Percentiles rank a stretch among this genome's conserved stretches.
These are phyloP conservation scores for Pteruthius melanotis DNA, from an alignment of 2,113 vertebrate genomes.

Conservation along the genomic window DNA sequence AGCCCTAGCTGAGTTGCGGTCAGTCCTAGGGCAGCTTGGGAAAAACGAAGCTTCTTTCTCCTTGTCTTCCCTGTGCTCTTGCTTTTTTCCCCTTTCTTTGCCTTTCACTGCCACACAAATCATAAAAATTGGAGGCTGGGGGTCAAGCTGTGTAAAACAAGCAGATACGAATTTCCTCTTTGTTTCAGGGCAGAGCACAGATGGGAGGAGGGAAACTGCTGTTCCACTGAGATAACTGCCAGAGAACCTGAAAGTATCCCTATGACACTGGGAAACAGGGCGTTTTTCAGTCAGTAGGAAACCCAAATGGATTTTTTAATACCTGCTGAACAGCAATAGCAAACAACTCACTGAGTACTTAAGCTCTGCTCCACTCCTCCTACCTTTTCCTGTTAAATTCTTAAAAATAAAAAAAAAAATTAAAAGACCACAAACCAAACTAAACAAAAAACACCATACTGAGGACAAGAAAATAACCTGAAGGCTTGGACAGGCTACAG, in stretches of 20 bases:
- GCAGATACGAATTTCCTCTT: slow-evolving; percentile 63
- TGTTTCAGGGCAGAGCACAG: slow-evolving; percentile 57
- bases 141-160: slow-evolving; percentile 72
- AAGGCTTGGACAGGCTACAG: not conserved
- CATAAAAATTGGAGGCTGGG: slow-evolving; percentile 67
- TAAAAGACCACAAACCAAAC: not conserved
- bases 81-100: slow-evolving; percentile 54
- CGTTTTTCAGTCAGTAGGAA: not conserved
- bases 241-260: not conserved
- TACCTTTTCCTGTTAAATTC: not conserved
- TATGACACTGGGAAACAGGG: not conserved
- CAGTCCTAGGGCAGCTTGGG: slow-evolving; percentile 34
- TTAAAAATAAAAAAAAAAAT: not conserved
- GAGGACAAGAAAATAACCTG: not conserved
- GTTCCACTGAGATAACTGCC: slow-evolving; percentile 62
- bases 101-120: slow-evolving; percentile 65
- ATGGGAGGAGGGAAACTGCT: slow-evolving; percentile 25
- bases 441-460: accelerated
- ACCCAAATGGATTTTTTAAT: not conserved
- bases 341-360: not conserved
- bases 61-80: slow-evolving; percentile 23
- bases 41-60: slow-evolving; percentile 43
- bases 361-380: not conserved
- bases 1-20: slow-evolving; percentile 33
- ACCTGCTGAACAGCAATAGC: not conserved